Evolutionary conservation across 2,888 invertebrate species (phyloP).

Genomic region (Calephelis perditalis): DNA sequence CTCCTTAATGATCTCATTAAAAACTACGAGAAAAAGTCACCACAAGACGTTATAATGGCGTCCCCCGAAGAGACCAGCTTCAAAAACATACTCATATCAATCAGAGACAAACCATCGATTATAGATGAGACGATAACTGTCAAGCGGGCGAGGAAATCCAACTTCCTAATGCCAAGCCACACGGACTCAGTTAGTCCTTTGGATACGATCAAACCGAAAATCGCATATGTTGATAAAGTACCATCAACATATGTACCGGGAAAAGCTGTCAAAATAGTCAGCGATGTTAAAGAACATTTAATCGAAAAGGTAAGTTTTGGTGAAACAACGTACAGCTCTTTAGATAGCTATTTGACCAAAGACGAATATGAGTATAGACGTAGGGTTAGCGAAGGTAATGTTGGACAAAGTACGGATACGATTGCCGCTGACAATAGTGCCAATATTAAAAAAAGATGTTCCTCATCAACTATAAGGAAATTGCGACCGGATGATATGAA

Average conservation of each 20-base stretch:
- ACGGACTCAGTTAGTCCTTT: constrained; percentile 57
- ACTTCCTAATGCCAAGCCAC: constrained; percentile 52
- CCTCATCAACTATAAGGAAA: constrained; percentile 57
- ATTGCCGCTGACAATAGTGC: constrained; percentile 24
- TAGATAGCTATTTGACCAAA: constrained; percentile 79
- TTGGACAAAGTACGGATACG: constrained; percentile 30
- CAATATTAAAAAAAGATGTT: constrained; percentile 55
- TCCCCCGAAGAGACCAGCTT: constrained; percentile 65
- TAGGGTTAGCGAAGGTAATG: constrained; percentile 62
- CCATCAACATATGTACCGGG: constrained; percentile 78
- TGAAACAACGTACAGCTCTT: constrained; percentile 53
- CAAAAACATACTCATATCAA: constrained; percentile 66
- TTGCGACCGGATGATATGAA: constrained; percentile 59
- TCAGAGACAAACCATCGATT: constrained; percentile 57
- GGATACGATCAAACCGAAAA: constrained; percentile 51
- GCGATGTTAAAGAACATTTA: constrained; percentile 64
- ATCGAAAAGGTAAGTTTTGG: constrained; percentile 59
- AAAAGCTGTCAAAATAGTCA: constrained; percentile 85
- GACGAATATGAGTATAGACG: constrained; percentile 54
- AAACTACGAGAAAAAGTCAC: constrained; percentile 54
- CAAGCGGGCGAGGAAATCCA: constrained; percentile 53
- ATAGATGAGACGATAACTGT: constrained; percentile 58
- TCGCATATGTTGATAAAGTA: constrained; percentile 63
- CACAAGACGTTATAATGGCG: constrained; percentile 71
- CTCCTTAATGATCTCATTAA: constrained; percentile 49